Evolutionary conservation across 2,888 invertebrate genomes (phyloP).

Genomic region (Trissolcus brochymenae): DNA sequence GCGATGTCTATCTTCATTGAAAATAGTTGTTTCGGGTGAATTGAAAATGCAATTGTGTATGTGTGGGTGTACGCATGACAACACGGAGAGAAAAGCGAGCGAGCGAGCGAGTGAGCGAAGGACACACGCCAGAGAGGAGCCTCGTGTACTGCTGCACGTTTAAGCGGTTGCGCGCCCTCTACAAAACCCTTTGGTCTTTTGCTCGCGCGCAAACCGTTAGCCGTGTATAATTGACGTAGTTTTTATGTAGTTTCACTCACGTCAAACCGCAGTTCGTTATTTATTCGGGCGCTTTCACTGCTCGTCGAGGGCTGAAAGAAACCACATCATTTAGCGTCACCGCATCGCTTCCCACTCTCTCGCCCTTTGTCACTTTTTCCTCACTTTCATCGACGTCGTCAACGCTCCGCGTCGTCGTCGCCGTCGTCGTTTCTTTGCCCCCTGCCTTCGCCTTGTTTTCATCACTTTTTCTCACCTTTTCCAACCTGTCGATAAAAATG

Average conservation of each 20-base stretch:
- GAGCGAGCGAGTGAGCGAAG: constrained; percentile 52
- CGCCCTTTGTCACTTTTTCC: constrained; percentile 43
- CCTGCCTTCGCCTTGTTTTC: constrained; percentile 2
- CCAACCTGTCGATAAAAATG: constrained; percentile 71
- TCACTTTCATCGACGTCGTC: constrained; percentile 51
- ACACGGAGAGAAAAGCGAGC: constrained; percentile 42
- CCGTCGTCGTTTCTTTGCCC: constrained; percentile 21
- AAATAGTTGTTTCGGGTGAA: constrained; percentile 62
- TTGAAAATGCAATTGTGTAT: constrained; percentile 51
- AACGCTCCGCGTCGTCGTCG: constrained; percentile 47
- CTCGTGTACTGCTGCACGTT: constrained; percentile 61
- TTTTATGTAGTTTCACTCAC: constrained; percentile 70
- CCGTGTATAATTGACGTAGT: constrained; percentile 71
- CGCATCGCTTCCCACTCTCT: constrained; percentile 58
- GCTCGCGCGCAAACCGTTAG: constrained; percentile 62
- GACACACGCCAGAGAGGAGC: constrained; percentile 58
- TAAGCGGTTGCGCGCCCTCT: constrained; percentile 63
- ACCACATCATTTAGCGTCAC: constrained; percentile 73
- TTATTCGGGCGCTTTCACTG: constrained; percentile 69
- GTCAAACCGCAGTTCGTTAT: constrained; percentile 68
- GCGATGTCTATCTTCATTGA: constrained; percentile 58
- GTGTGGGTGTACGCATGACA: constrained; percentile 33
- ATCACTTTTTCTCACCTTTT: constrained; percentile 38
- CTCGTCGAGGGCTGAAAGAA: constrained; percentile 69
- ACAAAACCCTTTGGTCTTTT: constrained; percentile 61